Conservation (phyloP, 2,113 vertebrate species). For the Sialia sialis region DNA sequence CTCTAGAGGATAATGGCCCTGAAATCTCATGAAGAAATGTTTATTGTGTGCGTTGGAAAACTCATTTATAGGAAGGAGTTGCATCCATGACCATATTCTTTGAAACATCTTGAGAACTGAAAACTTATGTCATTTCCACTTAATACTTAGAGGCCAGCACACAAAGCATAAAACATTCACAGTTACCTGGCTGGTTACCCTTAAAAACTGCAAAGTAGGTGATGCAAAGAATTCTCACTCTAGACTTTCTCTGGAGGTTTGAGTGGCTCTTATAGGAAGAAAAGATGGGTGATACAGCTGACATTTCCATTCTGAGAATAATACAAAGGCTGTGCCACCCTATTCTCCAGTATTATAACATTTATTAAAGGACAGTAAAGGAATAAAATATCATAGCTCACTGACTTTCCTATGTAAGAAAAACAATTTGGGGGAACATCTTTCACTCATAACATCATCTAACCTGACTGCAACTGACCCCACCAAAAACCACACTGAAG, state of each 20-base stretch:
- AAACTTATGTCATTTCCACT: neutral
- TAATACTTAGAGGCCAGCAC: neutral
- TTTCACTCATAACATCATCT: neutral
- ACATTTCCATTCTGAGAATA: neutral
- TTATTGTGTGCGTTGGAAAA: neutral
- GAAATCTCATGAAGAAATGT: neutral
- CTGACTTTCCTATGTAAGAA: neutral
- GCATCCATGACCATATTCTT: neutral
- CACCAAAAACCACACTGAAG: neutral
- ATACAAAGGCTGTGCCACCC: neutral
- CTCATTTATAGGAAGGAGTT: neutral
- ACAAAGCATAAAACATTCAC: neutral
- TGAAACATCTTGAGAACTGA: neutral
- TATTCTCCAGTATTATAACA: neutral
- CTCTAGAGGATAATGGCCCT: neutral
- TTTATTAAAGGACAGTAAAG: neutral
- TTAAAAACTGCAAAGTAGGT: neutral
- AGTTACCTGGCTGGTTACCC: neutral
- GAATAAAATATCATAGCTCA: neutral
- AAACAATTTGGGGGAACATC: neutral
- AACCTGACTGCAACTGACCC: neutral
- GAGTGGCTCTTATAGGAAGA: neutral
- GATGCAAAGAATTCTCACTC: neutral
- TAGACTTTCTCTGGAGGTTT: neutral
- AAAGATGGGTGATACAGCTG: neutral